These are phyloP conservation scores for Megaleporinus macrocephalus DNA, from an alignment of 2,113 vertebrate genomes.

Conservation along the genomic window DNA sequence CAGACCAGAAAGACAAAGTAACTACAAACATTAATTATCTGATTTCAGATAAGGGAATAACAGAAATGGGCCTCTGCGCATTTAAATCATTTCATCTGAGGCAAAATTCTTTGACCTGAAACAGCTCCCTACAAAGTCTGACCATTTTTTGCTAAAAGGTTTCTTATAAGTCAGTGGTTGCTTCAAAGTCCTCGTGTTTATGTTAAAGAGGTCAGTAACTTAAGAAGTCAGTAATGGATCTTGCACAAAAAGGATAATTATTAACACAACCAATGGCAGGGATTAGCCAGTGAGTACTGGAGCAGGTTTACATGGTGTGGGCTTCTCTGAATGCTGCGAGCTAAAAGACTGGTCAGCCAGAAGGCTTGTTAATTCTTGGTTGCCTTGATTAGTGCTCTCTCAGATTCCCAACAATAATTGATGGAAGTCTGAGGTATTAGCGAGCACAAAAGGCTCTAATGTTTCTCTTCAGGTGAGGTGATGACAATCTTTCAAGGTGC, in stretches of 20 bases:
- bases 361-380: slow-evolving; percentile 55
- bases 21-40: not conserved
- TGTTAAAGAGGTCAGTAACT: not conserved
- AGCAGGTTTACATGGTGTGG: not conserved
- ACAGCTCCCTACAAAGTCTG: not conserved
- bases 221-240: slow-evolving; percentile 1
- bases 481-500: slow-evolving; percentile 64
- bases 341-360: slow-evolving; percentile 6
- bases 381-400: slow-evolving; percentile 64
- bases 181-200: not conserved
- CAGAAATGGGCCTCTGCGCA: not conserved
- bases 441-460: slow-evolving; percentile 68
- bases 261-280: slow-evolving; percentile 9
- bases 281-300: not conserved
- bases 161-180: no score
- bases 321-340: not conserved
- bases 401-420: slow-evolving; percentile 64
- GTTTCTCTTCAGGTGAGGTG: slow-evolving; percentile 62
- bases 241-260: not conserved
- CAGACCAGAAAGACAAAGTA: not conserved
- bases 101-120: not conserved
- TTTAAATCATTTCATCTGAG: no score
- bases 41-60: no score
- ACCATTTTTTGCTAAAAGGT: no score
- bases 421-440: slow-evolving; percentile 65